A percentile compares a stretch with the other conserved stretches of the same genome.
Conservation (phyloP, 2,888 invertebrate genomes). For the Noctua pronuba region DNA sequence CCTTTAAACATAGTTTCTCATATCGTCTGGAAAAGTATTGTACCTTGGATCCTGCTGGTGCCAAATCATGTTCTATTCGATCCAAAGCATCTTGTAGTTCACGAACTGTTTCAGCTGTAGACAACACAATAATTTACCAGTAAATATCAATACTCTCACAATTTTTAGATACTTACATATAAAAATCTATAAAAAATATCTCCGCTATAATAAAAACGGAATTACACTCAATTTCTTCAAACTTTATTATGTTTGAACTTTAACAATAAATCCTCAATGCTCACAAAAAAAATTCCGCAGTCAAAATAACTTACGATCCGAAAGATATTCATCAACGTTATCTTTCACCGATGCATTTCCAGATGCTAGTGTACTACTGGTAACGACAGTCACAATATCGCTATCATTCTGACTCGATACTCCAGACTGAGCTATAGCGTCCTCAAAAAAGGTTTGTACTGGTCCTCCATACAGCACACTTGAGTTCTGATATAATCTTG, state of each 20-base stretch:
- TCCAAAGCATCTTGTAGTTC: constrained; percentile 81
- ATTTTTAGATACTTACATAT: too few relatives aligned
- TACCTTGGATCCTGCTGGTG: constrained; percentile 74
- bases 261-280: background rate
- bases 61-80: constrained; percentile 76
- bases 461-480: constrained; percentile 33
- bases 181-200: background rate
- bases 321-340: constrained; percentile 77
- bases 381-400: background rate
- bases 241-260: background rate
- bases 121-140: constrained; percentile 14
- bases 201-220: background rate
- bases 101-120: constrained; percentile 81
- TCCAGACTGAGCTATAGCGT: constrained; percentile 1
- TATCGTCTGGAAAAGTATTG: background rate
- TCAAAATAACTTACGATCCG: constrained; percentile 80
- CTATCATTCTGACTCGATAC: constrained; percentile 22
- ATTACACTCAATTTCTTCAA: too few relatives aligned
- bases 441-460: constrained; percentile 28
- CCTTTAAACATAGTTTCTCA: background rate
- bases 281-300: background rate
- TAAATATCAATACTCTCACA: background rate
- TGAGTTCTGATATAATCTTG: constrained; percentile 41
- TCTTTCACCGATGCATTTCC: constrained; percentile 60
- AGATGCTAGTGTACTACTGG: constrained; percentile 26